Evolutionary conservation across 2,113 vertebrate species (phyloP), one percentile per base, ranked within the genome.

Genomic region (Peromyscus leucopus): DNA sequence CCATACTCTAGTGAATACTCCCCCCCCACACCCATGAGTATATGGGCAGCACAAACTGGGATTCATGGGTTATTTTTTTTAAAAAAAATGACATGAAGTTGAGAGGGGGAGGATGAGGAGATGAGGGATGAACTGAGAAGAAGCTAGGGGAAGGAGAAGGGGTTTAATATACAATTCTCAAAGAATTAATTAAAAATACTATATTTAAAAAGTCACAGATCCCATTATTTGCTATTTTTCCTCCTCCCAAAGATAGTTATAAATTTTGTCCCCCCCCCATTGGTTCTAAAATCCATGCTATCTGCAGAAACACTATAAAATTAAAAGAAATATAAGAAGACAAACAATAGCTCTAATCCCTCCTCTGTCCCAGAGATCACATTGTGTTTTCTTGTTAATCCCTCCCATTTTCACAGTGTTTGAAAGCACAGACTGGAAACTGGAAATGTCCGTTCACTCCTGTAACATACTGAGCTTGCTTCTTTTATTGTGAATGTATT

Each of bases 251-350:
- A 85, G 9, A 86, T 24, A 65, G 26, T 71, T 80, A 93, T 21
- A 93, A 79, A 36, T 42, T 89, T 84, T 72, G 9, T 55, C 46
- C 75, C 76, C 42, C 1, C 31, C 13, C 7, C 24, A 46, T 86
- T 57, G 36, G 17, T 89, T 96, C 61, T 19, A 59, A 85, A 84
- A 84, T 83, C 46, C 13, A 59, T 28, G 16, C 65, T 82, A 42
- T 95, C 75, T 84, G 0, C 26, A 84, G 80, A 84, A 96, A 95
- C 84, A 67, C 65, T 90, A 36, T 39, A 97, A 96, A 31, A 33
- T 26, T 55, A 57, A 86, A 90, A 90, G 87, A 89, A 75, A 93
- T 19, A 21, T 8, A 79, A 74, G 42, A 85, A 26, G 22, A 39
- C 55, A 80, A 90, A 57, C 33, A 80, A 8, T 87, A 36, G 16